Evolutionary conservation across 2,888 invertebrate species (phyloP).

Genomic region (Drosophila kambysellisi): DNA sequence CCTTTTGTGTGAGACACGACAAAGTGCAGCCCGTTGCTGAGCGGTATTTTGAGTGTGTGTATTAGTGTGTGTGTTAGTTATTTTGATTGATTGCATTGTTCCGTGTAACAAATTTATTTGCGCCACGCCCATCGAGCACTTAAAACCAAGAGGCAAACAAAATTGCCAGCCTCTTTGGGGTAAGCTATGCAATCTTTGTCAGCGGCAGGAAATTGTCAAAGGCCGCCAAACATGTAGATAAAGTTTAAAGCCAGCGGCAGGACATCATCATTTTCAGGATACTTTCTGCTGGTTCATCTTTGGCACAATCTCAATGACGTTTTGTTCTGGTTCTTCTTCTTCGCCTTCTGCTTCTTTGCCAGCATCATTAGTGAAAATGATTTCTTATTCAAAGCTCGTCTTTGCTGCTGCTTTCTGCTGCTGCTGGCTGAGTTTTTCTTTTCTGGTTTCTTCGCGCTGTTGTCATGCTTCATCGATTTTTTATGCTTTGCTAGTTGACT

Average conservation of each 20-base stretch:
- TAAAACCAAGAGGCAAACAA: constrained; percentile 41
- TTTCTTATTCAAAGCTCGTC: constrained; percentile 68
- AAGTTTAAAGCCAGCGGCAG: constrained; percentile 43
- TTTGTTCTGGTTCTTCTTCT: constrained; percentile 27
- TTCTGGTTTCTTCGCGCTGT: constrained; percentile 47
- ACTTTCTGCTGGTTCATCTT: constrained; percentile 30
- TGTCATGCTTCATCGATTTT: constrained; percentile 75
- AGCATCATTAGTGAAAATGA: constrained; percentile 75
- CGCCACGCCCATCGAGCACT: constrained; percentile 51
- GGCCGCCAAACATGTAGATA: constrained; percentile 41
- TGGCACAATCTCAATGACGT: constrained; percentile 54
- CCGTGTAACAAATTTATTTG: constrained; percentile 76
- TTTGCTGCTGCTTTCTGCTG: constrained; percentile 30
- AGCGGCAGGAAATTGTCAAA: constrained; percentile 58
- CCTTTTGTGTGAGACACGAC: constrained; percentile 46
- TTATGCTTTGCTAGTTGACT: constrained; percentile 65
- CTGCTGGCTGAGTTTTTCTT: constrained; percentile 37
- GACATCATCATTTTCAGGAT: constrained; percentile 12
- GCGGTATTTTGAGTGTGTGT: constrained; percentile 20
- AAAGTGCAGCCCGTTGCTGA: constrained; percentile 51
- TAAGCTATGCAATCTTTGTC: constrained; percentile 55
- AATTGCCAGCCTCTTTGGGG: constrained; percentile 18
- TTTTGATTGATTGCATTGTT: constrained; percentile 78
- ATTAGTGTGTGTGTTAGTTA: constrained; percentile 53
- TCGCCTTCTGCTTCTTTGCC: constrained; percentile 9